Conservation (phyloP, 2,888 invertebrate species). For the Euplagia quadripunctaria region DNA sequence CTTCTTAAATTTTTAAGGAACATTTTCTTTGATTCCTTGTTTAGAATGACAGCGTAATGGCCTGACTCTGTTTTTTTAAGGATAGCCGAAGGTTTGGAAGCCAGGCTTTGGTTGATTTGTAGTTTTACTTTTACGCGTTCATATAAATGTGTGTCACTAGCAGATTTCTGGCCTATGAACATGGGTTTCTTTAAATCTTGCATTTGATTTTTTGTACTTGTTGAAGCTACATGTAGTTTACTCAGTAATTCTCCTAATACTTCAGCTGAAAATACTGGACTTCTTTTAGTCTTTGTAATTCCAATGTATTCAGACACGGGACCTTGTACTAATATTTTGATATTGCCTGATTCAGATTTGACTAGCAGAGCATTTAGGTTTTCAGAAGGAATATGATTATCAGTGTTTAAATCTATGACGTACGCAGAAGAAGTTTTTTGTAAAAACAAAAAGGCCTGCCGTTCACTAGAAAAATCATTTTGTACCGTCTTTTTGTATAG, state of each 20-base stretch:
- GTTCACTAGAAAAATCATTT: conserved; percentile 48
- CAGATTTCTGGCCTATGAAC: conserved; percentile 46
- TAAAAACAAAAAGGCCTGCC: conserved; percentile 56
- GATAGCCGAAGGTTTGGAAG: conserved; percentile 47
- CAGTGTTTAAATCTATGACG: conserved; percentile 59
- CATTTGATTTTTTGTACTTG: conserved; percentile 30
- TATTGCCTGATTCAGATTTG: conserved; percentile 63
- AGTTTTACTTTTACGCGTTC: conserved; percentile 52
- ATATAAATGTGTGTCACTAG: conserved; percentile 62
- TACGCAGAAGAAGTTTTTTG: conserved; percentile 61
- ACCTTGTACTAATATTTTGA: conserved; percentile 61
- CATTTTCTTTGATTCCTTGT: conserved; percentile 64
- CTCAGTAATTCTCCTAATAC: conserved; percentile 51
- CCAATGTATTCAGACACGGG: conserved; percentile 34
- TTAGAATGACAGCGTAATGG: conserved; percentile 61
- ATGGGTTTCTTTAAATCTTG: conserved; percentile 31
- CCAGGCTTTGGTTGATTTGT: conserved; percentile 43
- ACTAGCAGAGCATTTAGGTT: conserved; percentile 60
- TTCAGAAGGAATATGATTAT: conserved; percentile 18
- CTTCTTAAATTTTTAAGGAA: conserved; percentile 65
- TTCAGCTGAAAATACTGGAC: conserved; percentile 42
- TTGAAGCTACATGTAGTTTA: conserved; percentile 39
- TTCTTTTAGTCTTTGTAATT: conserved; percentile 14
- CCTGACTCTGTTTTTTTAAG: conserved; percentile 64
- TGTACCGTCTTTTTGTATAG: conserved; percentile 55